phyloP scores from a whole-genome alignment of 2,113 vertebrate species.

The Notothenia rossii region DNA sequence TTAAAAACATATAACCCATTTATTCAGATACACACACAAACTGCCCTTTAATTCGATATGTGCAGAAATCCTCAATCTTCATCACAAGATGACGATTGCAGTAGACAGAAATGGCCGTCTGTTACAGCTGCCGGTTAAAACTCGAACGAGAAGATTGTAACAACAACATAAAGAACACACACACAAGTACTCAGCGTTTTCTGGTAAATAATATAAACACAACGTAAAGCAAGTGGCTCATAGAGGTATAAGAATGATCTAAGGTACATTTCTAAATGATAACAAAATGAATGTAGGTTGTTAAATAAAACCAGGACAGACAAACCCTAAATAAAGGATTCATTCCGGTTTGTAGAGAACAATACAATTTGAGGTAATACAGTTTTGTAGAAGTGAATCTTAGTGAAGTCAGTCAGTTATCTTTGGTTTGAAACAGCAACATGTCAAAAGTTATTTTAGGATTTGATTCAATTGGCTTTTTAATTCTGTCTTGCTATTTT shows the following conservation, averaged over 20 bases:
- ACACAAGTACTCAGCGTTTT: constrained; percentile 28
- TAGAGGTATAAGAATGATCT: constrained; percentile 21
- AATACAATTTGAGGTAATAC: constrained; percentile 45
- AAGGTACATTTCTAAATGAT: neutral
- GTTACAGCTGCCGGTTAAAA: constrained; percentile 59
- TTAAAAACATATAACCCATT: constrained; percentile 40
- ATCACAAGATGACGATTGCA: constrained; percentile 15
- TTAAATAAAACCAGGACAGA: constrained; percentile 9
- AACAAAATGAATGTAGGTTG: neutral
- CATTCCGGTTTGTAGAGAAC: neutral
- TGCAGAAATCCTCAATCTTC: constrained; percentile 31
- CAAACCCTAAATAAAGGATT: constrained; percentile 2
- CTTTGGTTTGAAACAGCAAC: neutral
- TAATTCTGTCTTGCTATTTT: constrained; percentile 6
- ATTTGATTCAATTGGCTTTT: neutral
- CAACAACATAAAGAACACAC: constrained; percentile 13
- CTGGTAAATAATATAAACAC: constrained; percentile 19
- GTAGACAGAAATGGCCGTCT: constrained; percentile 16
- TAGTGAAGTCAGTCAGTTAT: constrained; percentile 4
- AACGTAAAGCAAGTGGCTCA: constrained; percentile 20
- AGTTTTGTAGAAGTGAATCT: neutral
- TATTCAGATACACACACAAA: constrained; percentile 40
- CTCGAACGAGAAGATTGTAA: constrained; percentile 28
- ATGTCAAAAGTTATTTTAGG: neutral
- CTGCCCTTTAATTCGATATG: constrained; percentile 19